phyloP scores from a whole-genome alignment of 2,113 vertebrate genomes.

The Cyprinodon tularosa region DNA sequence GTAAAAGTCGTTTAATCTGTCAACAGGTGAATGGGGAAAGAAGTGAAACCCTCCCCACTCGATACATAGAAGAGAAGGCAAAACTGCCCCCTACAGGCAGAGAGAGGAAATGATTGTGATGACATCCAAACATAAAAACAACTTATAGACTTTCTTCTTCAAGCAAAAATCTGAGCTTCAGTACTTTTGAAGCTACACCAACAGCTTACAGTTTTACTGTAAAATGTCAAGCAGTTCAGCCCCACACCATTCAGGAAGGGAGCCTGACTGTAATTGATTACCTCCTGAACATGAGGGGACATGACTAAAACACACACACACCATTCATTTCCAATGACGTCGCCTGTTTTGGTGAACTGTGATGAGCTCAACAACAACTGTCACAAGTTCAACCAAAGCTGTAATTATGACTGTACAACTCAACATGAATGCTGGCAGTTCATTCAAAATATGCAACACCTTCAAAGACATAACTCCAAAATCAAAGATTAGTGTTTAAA shows the following conservation, averaged over 20 bases:
- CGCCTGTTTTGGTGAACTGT: slow-evolving; percentile 7
- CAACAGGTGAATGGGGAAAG: no score
- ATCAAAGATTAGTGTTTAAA: neutral
- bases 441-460: neutral
- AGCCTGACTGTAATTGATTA: slow-evolving; percentile 17
- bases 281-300: slow-evolving; percentile 36
- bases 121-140: neutral
- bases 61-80: neutral
- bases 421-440: neutral
- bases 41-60: neutral
- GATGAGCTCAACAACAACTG: neutral
- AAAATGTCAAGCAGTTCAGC: neutral
- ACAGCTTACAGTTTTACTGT: no score
- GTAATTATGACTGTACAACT: neutral
- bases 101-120: neutral
- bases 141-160: neutral
- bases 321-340: slow-evolving; percentile 31
- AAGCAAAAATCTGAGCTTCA: neutral
- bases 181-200: neutral
- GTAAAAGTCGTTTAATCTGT: no score
- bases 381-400: neutral
- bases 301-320: slow-evolving; percentile 1
- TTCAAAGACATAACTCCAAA: neutral
- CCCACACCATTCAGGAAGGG: slow-evolving; percentile 8
- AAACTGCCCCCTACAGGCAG: neutral